Base-by-base conservation (phyloP, 1,140 invertebrate genomes). In the Drosophila mauritiana region DNA sequence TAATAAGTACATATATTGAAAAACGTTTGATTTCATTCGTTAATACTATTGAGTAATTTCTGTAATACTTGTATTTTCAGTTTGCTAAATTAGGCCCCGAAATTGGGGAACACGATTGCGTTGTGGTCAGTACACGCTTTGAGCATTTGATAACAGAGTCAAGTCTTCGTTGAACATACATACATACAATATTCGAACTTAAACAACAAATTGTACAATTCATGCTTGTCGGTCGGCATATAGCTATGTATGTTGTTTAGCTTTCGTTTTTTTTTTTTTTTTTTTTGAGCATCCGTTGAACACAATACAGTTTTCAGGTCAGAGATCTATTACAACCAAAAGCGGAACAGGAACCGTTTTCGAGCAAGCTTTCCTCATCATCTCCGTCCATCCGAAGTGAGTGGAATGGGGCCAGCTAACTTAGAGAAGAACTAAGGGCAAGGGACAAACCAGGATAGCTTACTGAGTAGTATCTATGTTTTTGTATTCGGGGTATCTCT, bases 21-120 rank as follows among this genome's bases (percentile, higher is more conserved):
- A 84, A 84, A 78, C 39, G 72, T 78, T 55, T 65, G 75, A 62
- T 79, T 85, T 81, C 48, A 56, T 69, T 77, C 53, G 53, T 54
- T 86, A 88, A 88, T 88, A 73, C 80, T 77, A 75, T 85, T 85
- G 69, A 88, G 53, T 85, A 88, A 78, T 63, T 77, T 81, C 12
- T 58, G 73, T 76, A 76, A 76, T 77, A 77, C 67, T 61, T 72
- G 43, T 59, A 34, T 20, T 64, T 64, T 49, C 39, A 42, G 43
- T 51, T 64, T 63, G 40, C 79, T 61, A 57, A 70, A 36, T 46
- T 48, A 70, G 27, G 34, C 42, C 68, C 67, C 36, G 39, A 37
- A 22, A 45, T 36, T 36, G 39, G 59, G 39, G 17, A 46, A 36
- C 61, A 58, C 48, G 39, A 68, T 75, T 74, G 77, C 77, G 69